A percentile compares a stretch with the other conserved stretches of the same genome.
Conservation (phyloP, 2,113 vertebrate species). For the Tupaia tana region DNA sequence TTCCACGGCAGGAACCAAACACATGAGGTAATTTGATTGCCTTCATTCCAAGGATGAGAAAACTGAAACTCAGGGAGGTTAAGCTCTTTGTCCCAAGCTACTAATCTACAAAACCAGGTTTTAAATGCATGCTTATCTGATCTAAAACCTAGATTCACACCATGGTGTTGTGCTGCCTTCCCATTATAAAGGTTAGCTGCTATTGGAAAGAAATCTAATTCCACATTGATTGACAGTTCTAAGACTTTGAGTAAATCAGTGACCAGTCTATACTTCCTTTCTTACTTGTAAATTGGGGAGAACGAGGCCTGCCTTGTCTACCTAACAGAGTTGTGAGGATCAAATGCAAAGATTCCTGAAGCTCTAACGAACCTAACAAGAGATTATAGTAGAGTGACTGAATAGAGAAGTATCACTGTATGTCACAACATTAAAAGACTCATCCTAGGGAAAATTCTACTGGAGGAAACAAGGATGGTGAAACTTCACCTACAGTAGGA, state of each 20-base stretch:
- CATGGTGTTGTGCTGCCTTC: not conserved
- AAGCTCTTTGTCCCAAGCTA: not conserved
- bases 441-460: not conserved
- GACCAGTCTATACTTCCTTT: not conserved
- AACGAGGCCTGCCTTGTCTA: not conserved
- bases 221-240: not conserved
- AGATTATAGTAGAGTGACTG: not conserved
- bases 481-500: not conserved
- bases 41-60: slow-evolving; percentile 45
- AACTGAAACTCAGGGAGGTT: not conserved
- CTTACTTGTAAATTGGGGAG: not conserved
- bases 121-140: not conserved
- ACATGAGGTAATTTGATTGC: not conserved
- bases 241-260: not conserved
- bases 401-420: not conserved
- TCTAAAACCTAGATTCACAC: not conserved
- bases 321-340: not conserved
- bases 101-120: not conserved
- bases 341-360: not conserved
- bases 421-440: not conserved
- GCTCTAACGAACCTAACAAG: not conserved
- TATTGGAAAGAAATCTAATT: not conserved
- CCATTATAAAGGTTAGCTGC: not conserved
- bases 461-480: not conserved
- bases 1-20: not conserved